Percentiles rank a stretch among this genome's conserved stretches.
Conservation (phyloP, 2,113 vertebrate genomes). For the Cinclus mexicanus region DNA sequence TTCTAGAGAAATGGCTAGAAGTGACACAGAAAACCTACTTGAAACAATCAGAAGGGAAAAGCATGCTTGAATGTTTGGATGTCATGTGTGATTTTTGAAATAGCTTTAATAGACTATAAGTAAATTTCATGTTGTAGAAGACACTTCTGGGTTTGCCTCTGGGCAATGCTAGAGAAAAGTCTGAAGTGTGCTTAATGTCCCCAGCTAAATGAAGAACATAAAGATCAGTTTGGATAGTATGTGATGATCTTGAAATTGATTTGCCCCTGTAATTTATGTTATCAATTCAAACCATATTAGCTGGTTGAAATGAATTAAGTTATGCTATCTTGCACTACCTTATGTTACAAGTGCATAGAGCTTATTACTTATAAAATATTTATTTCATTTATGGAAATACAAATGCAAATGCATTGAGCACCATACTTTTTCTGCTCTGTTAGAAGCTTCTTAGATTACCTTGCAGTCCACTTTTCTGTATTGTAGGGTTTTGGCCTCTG, state of each 20-base stretch:
- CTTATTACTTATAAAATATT: background rate
- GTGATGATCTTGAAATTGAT: background rate
- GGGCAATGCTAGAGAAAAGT: background rate
- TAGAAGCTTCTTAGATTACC: background rate
- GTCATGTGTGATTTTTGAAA: background rate
- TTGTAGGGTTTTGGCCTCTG: background rate
- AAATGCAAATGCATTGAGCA: background rate
- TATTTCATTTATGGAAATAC: background rate
- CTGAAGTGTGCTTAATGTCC: background rate
- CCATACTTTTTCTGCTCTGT: background rate
- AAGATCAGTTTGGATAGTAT: background rate
- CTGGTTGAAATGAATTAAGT: background rate
- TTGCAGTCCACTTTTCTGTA: background rate
- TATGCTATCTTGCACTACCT: background rate
- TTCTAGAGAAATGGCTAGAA: background rate
- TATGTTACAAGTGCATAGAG: background rate
- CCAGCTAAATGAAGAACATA: fast-evolving
- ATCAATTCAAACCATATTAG: background rate
- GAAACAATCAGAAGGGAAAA: background rate
- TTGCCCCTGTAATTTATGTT: background rate
- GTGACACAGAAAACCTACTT: background rate
- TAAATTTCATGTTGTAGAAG: background rate
- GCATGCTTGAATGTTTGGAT: background rate
- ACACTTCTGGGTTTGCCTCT: background rate
- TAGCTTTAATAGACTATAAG: background rate